Evolutionary conservation across 2,113 vertebrate species (phyloP).

Genomic region (Ibidorhyncha struthersii): DNA sequence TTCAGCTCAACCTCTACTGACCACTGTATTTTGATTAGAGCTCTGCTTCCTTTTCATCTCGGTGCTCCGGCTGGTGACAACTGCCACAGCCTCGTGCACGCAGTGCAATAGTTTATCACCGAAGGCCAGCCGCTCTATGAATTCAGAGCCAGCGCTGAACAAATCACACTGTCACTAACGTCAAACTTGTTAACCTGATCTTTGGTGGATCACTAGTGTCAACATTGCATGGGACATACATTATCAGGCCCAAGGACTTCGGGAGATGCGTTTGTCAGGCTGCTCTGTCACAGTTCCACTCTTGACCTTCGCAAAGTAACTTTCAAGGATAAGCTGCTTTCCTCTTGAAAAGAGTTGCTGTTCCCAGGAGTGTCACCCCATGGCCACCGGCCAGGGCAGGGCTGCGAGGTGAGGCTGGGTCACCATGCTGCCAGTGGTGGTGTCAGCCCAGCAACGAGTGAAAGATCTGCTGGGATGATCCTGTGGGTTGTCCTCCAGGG

Average conservation of each 20-base stretch:
- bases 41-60: conserved; percentile 58
- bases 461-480: neutral
- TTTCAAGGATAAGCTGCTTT: conserved; percentile 76
- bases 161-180: conserved; percentile 74
- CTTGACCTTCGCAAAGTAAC: conserved; percentile 70
- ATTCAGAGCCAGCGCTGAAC: conserved; percentile 57
- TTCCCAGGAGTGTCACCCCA: neutral
- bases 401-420: neutral
- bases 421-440: rapidly evolving
- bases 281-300: conserved; percentile 69
- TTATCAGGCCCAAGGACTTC: conserved; percentile 83
- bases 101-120: conserved; percentile 61
- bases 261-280: conserved; percentile 76
- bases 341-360: neutral
- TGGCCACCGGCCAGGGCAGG: neutral
- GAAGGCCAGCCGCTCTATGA: conserved; percentile 66
- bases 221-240: conserved; percentile 77
- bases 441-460: neutral
- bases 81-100: neutral
- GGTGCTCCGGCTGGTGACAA: conserved; percentile 17
- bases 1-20: conserved; percentile 32
- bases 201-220: conserved; percentile 74
- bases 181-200: conserved; percentile 75
- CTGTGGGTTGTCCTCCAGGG: neutral
- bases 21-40: conserved; percentile 67